Conservation (phyloP, 53 echinoderm and acorn worm species). For the Holothuria scabra region DNA sequence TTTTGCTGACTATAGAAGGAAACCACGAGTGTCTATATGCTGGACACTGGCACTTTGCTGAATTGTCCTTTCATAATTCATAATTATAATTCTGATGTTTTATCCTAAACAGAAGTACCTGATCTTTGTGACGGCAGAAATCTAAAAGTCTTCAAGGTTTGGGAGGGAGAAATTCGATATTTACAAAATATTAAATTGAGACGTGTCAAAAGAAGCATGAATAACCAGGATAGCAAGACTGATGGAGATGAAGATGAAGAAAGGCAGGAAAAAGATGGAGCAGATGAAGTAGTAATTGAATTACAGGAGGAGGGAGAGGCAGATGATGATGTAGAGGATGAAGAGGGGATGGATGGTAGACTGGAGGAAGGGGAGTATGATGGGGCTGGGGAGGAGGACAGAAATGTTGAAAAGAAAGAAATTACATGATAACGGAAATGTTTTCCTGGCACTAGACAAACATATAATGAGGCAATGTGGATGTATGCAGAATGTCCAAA, state of each 20-base stretch:
- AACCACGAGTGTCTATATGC: too few relatives aligned
- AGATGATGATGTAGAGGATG: constrained; percentile 30
- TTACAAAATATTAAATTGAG: constrained; percentile 65
- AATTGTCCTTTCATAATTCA: too few relatives aligned
- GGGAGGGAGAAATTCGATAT: constrained; percentile 72
- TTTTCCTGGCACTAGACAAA: too few relatives aligned
- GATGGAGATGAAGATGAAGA: constrained; percentile 23
- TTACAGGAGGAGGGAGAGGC: not conserved
- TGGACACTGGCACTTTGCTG: too few relatives aligned
- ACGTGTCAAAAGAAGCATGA: constrained; percentile 51
- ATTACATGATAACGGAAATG: too few relatives aligned
- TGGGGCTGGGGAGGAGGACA: not conserved
- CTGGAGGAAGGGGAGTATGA: not conserved
- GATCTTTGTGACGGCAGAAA: constrained; percentile 73
- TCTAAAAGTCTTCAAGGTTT: constrained; percentile 57
- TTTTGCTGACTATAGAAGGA: too few relatives aligned
- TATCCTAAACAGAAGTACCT: constrained; percentile 68
- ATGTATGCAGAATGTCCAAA: too few relatives aligned
- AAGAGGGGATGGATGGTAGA: not conserved
- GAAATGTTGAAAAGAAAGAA: not conserved
- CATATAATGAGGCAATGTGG: too few relatives aligned
- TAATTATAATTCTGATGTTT: not conserved
- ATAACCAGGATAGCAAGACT: not conserved
- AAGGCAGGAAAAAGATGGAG: not conserved
- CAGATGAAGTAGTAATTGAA: not conserved